Evolutionary conservation across 2,888 invertebrate species (phyloP), one percentile per base, ranked within the genome.

Genomic region (Fragum whitleyi): DNA sequence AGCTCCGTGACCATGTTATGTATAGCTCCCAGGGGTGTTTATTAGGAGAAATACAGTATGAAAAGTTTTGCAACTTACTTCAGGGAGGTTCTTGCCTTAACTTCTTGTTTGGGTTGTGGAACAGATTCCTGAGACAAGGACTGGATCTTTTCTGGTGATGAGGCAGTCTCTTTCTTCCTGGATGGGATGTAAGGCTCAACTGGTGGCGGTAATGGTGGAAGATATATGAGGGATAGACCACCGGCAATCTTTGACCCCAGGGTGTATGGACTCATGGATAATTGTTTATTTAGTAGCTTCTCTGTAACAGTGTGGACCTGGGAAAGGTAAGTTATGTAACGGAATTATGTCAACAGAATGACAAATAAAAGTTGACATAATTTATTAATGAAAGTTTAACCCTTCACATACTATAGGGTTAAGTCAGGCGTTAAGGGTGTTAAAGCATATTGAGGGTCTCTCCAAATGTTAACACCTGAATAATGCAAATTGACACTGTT

Each of bases 161-260:
- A 77, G 7, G 51, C 61, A 19, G 47, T 47, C 65, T 82, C 81
- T 19, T 71, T 85, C 47, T 72, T 81, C 11, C 79, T 79, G 19
- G 86, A 73, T 29, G 84, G 73, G 32, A 85, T 73, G 59, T 79
- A 79, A 51, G 83, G 83, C 59, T 88, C 86, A 0, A 90, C 88
- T 9, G 92, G 90, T 14, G 91, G 91, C 0, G 91, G 91, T 5
- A 92, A 85, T 11, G 92, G 91, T 11, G 92, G 92, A 6, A 93
- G 89, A 73, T 93, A 93, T 67, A 91, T 89, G 3, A 61, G 62
- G 11, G 92, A 88, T 36, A 93, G 81, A 0, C 92, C 91, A 0
- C 71, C 82, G 9, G 93, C 93, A 21, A 93, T 86, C 71, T 91
- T 90, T 7, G 87, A 87, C 9, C 92, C 92, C 19, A 93, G 86